Evolutionary conservation across 2,113 vertebrate species (phyloP), one percentile per base, ranked within the genome.

Genomic region (Centropus bengalensis): DNA sequence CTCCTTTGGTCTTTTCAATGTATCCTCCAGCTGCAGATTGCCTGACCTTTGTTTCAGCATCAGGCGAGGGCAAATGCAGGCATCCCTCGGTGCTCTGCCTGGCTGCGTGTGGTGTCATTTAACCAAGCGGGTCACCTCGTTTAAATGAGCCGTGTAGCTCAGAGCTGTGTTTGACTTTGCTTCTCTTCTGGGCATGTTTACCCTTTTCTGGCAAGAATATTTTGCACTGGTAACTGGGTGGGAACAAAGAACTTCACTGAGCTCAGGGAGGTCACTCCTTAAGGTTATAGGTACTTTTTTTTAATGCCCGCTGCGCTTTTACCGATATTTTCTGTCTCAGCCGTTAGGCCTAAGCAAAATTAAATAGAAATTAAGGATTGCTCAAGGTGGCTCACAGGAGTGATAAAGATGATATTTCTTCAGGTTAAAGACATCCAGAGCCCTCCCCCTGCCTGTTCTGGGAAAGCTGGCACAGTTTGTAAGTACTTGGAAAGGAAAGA

Each of bases 91-190:
- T 2, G 32, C 56, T 23, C 0, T 8, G 36, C 32, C 66, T 44
- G 78, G n/a, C n/a, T 23, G 42, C 0, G 11, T 7, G 79, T 11
- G 0, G 44, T 8, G 55, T 24, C 68, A 5, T 11, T 18, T 44
- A 42, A 55, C 54, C 7, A 14, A 44, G 59, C 4, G 2, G 60
- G 21, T 44, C 32, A 24, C 54, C 56, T 55, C 4, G 1, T 9
- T 32, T 8, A 8, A 4, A 26, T 7, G 23, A 94, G 19, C 60
- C 9, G 0, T 1, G 30, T 1, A 69, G 52, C 59, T 2, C 14
- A 60, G 82, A 60, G 18, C 16, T 27, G 7, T 16, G 52, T 12
- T 59, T 3, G 27, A 56, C 49, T 91, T 86, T 36, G 7, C 21
- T 89, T 18, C 58, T 69, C 36, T 91, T 60, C 56, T 68, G 54